Evolutionary conservation across 2,888 invertebrate genomes (phyloP).

Genomic region (Psylliodes chrysocephalus): DNA sequence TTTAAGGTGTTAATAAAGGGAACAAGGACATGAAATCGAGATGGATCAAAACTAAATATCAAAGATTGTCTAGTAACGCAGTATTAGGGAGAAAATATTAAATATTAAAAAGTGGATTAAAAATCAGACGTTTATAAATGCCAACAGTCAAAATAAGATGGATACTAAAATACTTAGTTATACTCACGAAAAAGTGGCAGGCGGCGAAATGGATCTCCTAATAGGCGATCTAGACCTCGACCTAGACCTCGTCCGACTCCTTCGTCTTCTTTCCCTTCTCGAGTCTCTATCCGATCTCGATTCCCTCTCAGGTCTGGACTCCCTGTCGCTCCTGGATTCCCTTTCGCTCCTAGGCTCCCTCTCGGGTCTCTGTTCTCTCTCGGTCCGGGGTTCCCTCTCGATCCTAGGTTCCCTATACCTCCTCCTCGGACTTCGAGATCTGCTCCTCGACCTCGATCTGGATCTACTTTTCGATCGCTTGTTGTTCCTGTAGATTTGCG

Average conservation of each 20-base stretch:
- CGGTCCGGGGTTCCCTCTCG: constrained; percentile 22
- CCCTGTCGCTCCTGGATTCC: constrained; percentile 34
- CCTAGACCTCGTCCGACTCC: constrained; percentile 65
- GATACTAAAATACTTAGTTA: constrained; percentile 1
- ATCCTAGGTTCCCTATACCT: constrained; percentile 58
- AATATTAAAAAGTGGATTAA: no score
- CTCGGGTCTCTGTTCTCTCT: constrained; percentile 55
- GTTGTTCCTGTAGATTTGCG: constrained; percentile 35
- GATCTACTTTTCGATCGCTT: constrained; percentile 34
- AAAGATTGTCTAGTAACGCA: no score
- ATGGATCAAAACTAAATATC: no score
- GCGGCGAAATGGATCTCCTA: constrained; percentile 60
- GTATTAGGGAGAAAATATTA: no score
- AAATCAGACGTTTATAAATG: no score
- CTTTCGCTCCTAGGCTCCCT: constrained; percentile 24
- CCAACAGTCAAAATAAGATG: no score
- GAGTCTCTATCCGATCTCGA: constrained; percentile 36
- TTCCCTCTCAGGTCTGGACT: constrained; percentile 50
- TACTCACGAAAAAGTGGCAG: constrained; percentile 61
- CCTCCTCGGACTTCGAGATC: constrained; percentile 64
- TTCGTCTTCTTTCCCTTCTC: constrained; percentile 50
- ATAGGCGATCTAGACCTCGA: constrained; percentile 56
- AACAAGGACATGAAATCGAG: no score
- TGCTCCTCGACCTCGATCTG: constrained; percentile 62
- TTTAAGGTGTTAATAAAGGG: no score